Evolutionary conservation across 2,888 invertebrate genomes (phyloP).

Genomic region (Luffia ferchaultella): DNA sequence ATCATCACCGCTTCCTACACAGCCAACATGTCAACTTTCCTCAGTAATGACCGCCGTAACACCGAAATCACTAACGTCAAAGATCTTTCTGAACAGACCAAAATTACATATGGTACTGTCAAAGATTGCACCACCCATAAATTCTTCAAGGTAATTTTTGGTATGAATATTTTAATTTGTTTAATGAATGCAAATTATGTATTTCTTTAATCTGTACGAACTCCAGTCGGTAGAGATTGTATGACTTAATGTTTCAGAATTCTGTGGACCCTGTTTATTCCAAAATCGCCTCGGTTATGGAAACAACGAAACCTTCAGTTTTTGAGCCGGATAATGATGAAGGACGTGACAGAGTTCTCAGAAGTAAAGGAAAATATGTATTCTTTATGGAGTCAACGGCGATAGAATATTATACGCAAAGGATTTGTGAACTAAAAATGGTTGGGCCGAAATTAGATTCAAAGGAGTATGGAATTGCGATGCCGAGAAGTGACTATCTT

Average conservation of each 20-base stretch:
- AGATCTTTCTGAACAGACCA: constrained; percentile 82
- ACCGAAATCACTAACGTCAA: constrained; percentile 84
- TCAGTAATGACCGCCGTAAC: constrained; percentile 81
- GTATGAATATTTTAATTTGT: too few species aligned
- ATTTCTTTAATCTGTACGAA: too few species aligned
- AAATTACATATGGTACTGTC: constrained; percentile 86
- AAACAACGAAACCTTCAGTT: constrained; percentile 78
- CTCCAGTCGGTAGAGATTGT: too few species aligned
- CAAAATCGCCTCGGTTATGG: constrained; percentile 92
- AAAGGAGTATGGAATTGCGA: constrained; percentile 84
- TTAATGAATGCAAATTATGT: too few species aligned
- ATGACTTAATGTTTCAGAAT: too few species aligned
- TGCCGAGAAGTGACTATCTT: constrained; percentile 74
- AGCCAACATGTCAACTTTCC: constrained; percentile 83
- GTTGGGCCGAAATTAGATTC: constrained; percentile 84
- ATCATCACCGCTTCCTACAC: constrained; percentile 85
- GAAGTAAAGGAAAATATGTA: constrained; percentile 81
- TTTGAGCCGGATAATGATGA: constrained; percentile 82
- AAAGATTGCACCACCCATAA: constrained; percentile 81
- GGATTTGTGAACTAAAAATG: constrained; percentile 81
- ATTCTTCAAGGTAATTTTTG: constrained; percentile 83
- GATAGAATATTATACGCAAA: constrained; percentile 87
- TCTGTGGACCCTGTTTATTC: constrained; percentile 87
- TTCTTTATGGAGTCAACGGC: constrained; percentile 97
- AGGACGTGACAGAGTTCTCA: constrained; percentile 82